phyloP scores from a whole-genome alignment of 2,113 vertebrate species.

The Macquaria australasica region DNA sequence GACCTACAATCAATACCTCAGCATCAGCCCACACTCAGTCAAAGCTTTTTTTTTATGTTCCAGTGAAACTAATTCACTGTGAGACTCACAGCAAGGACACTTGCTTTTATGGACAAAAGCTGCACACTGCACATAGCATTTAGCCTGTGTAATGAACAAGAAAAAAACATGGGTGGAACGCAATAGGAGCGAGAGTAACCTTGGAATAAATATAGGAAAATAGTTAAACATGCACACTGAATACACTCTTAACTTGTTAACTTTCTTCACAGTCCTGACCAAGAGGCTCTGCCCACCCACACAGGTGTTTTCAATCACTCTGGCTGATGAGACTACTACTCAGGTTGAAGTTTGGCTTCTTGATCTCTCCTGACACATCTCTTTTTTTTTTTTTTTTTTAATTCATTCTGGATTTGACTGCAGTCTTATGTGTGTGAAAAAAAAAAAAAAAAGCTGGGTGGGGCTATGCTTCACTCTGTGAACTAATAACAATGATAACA shows the following conservation, averaged over 20 bases:
- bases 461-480: neutral
- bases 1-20: constrained; percentile 37
- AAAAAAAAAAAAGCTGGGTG: too few species aligned
- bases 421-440: too few species aligned
- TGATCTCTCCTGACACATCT: too few species aligned
- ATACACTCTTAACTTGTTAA: neutral
- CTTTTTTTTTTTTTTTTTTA: too few species aligned
- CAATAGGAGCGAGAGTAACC: neutral
- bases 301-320: neutral
- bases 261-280: too few species aligned
- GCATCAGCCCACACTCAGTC: neutral
- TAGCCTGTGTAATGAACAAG: constrained; percentile 1
- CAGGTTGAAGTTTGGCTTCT: neutral
- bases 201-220: constrained; percentile 20
- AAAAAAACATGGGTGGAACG: neutral
- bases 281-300: neutral
- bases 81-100: constrained; percentile 1
- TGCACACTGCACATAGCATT: neutral
- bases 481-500: neutral
- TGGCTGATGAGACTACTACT: neutral
- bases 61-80: constrained; percentile 8
- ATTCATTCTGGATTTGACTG: too few species aligned
- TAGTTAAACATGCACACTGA: neutral
- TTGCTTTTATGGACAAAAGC: constrained; percentile 4
- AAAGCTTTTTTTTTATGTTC: constrained; percentile 34